phyloP scores from a whole-genome alignment of 2,113 vertebrate species.

The Erythrocebus patas region DNA sequence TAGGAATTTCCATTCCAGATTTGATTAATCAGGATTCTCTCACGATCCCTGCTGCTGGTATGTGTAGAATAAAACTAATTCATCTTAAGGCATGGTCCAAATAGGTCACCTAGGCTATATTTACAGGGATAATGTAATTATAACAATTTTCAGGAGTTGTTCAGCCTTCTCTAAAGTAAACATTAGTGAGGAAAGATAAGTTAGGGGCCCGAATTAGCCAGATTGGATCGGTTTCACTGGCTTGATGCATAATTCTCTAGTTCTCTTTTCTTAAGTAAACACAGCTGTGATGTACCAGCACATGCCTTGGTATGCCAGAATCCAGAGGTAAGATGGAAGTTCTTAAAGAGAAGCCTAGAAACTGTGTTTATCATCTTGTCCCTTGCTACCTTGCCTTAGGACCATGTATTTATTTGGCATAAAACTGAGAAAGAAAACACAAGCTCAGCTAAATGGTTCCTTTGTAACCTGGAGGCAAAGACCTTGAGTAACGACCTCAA shows the following conservation, averaged over 20 bases:
- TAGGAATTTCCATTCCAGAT: slow-evolving; percentile 54
- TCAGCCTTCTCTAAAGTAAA: slow-evolving; percentile 65
- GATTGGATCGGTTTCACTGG: slow-evolving; percentile 50
- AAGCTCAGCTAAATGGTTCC: slow-evolving; percentile 45
- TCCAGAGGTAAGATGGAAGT: slow-evolving; percentile 14
- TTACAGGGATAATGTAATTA: slow-evolving; percentile 72
- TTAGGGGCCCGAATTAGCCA: slow-evolving; percentile 56
- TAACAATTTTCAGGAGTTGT: slow-evolving; percentile 60
- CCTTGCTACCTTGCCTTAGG: slow-evolving; percentile 48
- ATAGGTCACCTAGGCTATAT: slow-evolving; percentile 50
- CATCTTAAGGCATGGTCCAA: slow-evolving; percentile 51
- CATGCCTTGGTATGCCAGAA: neutral
- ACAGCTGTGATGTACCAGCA: slow-evolving; percentile 56
- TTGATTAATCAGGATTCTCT: slow-evolving; percentile 59
- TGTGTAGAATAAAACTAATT: slow-evolving; percentile 56
- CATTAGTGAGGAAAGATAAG: slow-evolving; percentile 70
- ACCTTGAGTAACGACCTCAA: slow-evolving; percentile 40
- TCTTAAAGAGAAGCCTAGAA: slow-evolving; percentile 48
- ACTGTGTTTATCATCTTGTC: slow-evolving; percentile 49
- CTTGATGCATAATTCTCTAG: slow-evolving; percentile 1
- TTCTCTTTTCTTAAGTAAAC: slow-evolving; percentile 56
- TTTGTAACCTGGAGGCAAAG: slow-evolving; percentile 64
- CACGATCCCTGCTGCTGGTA: slow-evolving; percentile 52
- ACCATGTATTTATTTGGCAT: slow-evolving; percentile 58
- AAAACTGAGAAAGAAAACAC: slow-evolving; percentile 62